phyloP scores from a whole-genome alignment of 1,140 invertebrate species.

The Psilanteris sp. region DNA sequence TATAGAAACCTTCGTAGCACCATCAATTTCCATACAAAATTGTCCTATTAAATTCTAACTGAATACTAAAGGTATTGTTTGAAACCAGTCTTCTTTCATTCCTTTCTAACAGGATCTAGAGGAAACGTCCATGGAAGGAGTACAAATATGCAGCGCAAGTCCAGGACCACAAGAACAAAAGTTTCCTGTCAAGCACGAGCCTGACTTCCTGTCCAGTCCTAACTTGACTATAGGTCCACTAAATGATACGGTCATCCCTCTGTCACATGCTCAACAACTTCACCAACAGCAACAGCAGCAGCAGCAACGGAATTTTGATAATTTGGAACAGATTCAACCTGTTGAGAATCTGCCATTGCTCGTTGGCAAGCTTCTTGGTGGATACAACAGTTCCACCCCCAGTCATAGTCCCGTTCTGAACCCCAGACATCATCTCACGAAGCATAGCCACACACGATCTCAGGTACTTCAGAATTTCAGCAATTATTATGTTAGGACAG shows the following conservation, averaged over 20 bases:
- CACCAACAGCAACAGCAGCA: conserved; percentile 58
- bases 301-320: conserved; percentile 66
- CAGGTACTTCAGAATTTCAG: too few relatives aligned
- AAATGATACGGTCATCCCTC: conserved; percentile 70
- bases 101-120: conserved; percentile 76
- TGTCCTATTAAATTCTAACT: too few relatives aligned
- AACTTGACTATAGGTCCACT: conserved; percentile 68
- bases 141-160: conserved; percentile 77
- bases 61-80: too few relatives aligned
- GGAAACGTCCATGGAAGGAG: conserved; percentile 80
- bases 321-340: conserved; percentile 73
- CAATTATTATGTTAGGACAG: too few relatives aligned
- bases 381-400: conserved; percentile 82
- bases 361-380: conserved; percentile 84
- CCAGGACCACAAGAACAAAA: conserved; percentile 75
- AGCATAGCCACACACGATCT: conserved; percentile 77
- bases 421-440: conserved; percentile 81
- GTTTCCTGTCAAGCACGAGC: conserved; percentile 76
- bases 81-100: too few relatives aligned
- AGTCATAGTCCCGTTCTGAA: conserved; percentile 84
- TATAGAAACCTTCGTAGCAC: too few relatives aligned
- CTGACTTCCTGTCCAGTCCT: conserved; percentile 77
- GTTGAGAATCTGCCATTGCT: conserved; percentile 82
- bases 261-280: conserved; percentile 73
- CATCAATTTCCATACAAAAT: too few relatives aligned